These are phyloP conservation scores for Melipona beecheii DNA, from an alignment of 2,888 invertebrate genomes.

Conservation along the genomic window DNA sequence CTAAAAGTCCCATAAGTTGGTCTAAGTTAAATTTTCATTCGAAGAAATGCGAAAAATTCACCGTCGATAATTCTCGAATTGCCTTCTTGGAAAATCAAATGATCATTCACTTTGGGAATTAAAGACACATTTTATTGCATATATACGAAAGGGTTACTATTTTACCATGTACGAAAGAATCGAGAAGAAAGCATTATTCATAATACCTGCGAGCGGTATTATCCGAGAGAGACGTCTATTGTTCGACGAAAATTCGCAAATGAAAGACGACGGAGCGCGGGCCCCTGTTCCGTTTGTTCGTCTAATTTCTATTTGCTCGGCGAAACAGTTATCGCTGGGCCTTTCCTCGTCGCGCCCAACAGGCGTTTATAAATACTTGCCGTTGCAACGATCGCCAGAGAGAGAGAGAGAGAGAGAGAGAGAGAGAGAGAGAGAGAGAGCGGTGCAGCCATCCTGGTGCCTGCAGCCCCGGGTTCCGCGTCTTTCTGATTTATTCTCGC, in stretches of 20 bases:
- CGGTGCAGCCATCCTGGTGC: too few relatives aligned
- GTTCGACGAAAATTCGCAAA: neutral
- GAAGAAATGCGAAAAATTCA: too few relatives aligned
- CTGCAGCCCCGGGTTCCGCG: neutral
- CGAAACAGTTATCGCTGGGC: neutral
- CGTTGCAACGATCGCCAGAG: neutral
- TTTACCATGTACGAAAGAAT: neutral
- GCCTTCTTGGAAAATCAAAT: too few relatives aligned
- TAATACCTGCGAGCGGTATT: neutral
- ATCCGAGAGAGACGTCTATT: neutral
- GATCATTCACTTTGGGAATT: too few relatives aligned
- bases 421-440: too few relatives aligned
- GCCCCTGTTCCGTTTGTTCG: neutral
- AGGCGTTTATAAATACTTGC: slow-evolving; percentile 24
- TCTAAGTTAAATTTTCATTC: too few relatives aligned
- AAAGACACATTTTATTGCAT: too few relatives aligned
- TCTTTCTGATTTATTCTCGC: slow-evolving; percentile 52
- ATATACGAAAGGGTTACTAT: neutral
- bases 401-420: too few relatives aligned
- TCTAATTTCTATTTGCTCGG: slow-evolving; percentile 12
- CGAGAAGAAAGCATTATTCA: neutral
- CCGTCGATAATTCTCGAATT: too few relatives aligned
- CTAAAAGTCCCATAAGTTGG: too few relatives aligned
- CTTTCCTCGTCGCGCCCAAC: neutral
- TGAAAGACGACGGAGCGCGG: neutral